Percentiles rank a stretch among this genome's conserved stretches.
These are phyloP conservation scores for Phataginus tricuspis DNA, from an alignment of 2,797 vertebrate species.

Conservation along the genomic window DNA sequence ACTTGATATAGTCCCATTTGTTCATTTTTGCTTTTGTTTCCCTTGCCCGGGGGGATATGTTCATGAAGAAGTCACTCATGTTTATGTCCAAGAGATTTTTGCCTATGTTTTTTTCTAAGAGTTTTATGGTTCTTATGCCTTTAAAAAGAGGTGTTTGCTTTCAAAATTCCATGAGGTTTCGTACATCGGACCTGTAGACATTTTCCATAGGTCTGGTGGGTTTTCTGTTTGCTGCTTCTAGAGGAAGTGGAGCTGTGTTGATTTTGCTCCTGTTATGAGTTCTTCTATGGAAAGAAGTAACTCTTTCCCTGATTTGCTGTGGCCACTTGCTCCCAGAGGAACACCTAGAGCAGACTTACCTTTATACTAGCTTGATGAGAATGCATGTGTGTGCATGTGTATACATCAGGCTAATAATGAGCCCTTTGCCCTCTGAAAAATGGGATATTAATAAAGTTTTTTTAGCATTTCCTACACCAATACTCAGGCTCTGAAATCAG, in stretches of 20 bases:
- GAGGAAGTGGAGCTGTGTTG: slow-evolving; percentile 1
- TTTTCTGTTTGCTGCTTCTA: slow-evolving; percentile 40
- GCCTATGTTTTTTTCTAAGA: too few species aligned
- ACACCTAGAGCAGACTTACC: neutral
- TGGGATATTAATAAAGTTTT: neutral
- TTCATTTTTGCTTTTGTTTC: too few species aligned
- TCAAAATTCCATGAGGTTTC: slow-evolving; percentile 39
- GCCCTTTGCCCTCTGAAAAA: neutral
- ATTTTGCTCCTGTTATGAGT: neutral
- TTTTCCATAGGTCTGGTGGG: neutral
- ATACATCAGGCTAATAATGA: neutral
- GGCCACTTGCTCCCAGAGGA: neutral
- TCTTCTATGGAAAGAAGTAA: neutral
- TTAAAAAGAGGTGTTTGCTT: slow-evolving; percentile 54
- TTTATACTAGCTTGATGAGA: neutral
- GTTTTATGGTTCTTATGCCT: neutral
- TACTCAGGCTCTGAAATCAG: neutral
- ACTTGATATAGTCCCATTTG: too few species aligned
- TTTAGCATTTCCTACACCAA: neutral
- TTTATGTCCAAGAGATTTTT: too few species aligned
- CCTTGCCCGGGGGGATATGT: too few species aligned
- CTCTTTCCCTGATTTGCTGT: neutral
- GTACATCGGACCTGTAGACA: neutral
- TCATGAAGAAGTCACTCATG: too few species aligned
- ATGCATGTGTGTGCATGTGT: neutral